phyloP scores from a whole-genome alignment of 2,113 vertebrate genomes.

The cat (Felis catus) region DNA sequence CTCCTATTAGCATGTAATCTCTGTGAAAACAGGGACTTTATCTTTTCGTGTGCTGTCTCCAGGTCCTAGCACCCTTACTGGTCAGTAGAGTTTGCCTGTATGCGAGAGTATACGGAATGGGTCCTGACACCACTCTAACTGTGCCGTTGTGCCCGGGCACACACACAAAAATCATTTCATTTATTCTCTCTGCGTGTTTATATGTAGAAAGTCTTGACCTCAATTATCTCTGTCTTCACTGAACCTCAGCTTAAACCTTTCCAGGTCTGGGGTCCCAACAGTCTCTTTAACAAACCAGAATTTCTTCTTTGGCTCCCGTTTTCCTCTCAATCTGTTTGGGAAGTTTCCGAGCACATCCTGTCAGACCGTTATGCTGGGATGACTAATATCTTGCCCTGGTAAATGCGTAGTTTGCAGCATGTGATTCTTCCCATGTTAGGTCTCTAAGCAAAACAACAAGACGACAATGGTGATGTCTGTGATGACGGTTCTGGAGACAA shows the following conservation, averaged over 20 bases:
- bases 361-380: not conserved
- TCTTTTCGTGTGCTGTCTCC: rapidly evolving
- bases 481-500: too few relatives aligned
- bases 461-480: rapidly evolving
- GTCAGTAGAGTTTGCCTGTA: rapidly evolving
- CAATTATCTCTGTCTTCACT: not conserved
- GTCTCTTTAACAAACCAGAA: not conserved
- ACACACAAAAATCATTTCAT: too few relatives aligned
- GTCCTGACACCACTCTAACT: too few relatives aligned
- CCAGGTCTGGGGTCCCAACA: not conserved
- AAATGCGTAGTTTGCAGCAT: not conserved
- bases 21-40: rapidly evolving
- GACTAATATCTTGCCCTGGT: not conserved
- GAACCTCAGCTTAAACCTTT: not conserved
- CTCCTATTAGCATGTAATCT: not conserved
- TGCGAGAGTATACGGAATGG: not conserved
- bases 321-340: not conserved
- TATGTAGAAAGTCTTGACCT: not conserved
- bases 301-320: not conserved
- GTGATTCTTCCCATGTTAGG: not conserved
- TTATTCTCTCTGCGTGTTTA: not conserved
- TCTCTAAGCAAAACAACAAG: not conserved
- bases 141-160: not conserved
- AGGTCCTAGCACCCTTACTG: not conserved
- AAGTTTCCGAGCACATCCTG: not conserved